Evolutionary conservation across 2,888 invertebrate genomes (phyloP).

Genomic region (Orchestes rusci): DNA sequence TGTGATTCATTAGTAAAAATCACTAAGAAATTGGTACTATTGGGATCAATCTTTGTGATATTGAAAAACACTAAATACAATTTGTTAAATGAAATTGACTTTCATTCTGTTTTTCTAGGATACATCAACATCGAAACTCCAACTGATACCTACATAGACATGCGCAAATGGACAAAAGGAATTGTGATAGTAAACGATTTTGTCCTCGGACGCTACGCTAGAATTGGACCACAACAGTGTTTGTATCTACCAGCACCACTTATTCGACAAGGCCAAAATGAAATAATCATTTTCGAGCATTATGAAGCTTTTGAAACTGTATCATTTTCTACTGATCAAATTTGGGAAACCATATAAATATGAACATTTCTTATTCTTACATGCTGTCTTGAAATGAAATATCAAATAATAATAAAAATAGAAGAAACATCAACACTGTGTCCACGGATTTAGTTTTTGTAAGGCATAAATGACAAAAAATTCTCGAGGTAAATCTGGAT

Average conservation of each 20-base stretch:
- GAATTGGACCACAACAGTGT: conserved; percentile 72
- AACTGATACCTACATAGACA: conserved; percentile 75
- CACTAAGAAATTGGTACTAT: too few species aligned
- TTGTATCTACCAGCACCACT: conserved; percentile 74
- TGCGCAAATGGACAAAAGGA: conserved; percentile 78
- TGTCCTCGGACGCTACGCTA: conserved; percentile 76
- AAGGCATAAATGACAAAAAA: too few species aligned
- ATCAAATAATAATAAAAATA: too few species aligned
- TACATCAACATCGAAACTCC: conserved; percentile 36
- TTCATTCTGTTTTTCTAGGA: conserved; percentile 28
- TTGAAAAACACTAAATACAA: too few species aligned
- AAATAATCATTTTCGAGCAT: conserved; percentile 40
- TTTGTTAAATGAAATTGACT: too few species aligned
- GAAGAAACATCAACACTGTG: too few species aligned
- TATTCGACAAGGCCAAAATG: conserved; percentile 48
- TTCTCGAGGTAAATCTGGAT: too few species aligned
- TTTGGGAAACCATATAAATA: conserved; percentile 27
- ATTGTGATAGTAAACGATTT: conserved; percentile 75
- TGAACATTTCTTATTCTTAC: too few species aligned
- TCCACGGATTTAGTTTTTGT: too few species aligned
- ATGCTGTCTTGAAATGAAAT: too few species aligned
- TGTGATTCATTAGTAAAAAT: too few species aligned
- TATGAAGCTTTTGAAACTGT: conserved; percentile 31
- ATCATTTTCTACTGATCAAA: conserved; percentile 32
- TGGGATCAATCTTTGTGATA: too few species aligned